A percentile compares a stretch with the other conserved stretches of the same genome.
Evolutionary conservation across 2,888 invertebrate species (phyloP).

Genomic region (Agriotes lineatus): DNA sequence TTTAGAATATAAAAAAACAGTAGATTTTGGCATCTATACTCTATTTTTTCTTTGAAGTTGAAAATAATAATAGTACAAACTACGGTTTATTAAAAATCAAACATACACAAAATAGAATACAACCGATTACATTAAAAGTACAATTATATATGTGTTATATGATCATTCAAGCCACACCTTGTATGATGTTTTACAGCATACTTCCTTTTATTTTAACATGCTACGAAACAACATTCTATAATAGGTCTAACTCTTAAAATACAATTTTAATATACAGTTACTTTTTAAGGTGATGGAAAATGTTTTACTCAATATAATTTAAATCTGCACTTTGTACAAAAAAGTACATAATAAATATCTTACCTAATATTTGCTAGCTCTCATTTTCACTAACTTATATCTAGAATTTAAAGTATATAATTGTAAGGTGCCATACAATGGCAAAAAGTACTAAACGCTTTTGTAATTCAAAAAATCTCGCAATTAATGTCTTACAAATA

Average conservation of each 20-base stretch:
- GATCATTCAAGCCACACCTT: neutral
- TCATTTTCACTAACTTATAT: neutral
- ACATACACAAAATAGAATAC: slow-evolving; percentile 33
- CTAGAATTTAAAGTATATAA: neutral
- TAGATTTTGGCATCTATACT: no score
- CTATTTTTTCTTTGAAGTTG: no score
- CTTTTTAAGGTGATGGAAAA: slow-evolving; percentile 10
- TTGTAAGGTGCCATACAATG: neutral
- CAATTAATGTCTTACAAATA: neutral
- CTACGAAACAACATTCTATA: neutral
- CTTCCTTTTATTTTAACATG: neutral
- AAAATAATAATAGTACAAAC: slow-evolving; percentile 10
- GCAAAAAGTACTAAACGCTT: slow-evolving; percentile 53
- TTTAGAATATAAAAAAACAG: no score
- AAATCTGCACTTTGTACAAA: neutral
- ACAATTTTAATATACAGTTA: slow-evolving; percentile 6
- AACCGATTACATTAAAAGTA: slow-evolving; percentile 29
- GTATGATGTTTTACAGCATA: neutral
- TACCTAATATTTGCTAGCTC: neutral
- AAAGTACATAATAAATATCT: slow-evolving; percentile 2
- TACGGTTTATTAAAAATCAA: slow-evolving; percentile 29
- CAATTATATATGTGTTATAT: slow-evolving; percentile 1
- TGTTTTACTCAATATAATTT: neutral
- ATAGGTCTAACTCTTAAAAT: neutral
- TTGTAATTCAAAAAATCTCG: neutral